Percentiles rank a stretch among this genome's conserved stretches.
phyloP scores from a whole-genome alignment of 2,113 vertebrate species.

The Gobiocypris rarus region DNA sequence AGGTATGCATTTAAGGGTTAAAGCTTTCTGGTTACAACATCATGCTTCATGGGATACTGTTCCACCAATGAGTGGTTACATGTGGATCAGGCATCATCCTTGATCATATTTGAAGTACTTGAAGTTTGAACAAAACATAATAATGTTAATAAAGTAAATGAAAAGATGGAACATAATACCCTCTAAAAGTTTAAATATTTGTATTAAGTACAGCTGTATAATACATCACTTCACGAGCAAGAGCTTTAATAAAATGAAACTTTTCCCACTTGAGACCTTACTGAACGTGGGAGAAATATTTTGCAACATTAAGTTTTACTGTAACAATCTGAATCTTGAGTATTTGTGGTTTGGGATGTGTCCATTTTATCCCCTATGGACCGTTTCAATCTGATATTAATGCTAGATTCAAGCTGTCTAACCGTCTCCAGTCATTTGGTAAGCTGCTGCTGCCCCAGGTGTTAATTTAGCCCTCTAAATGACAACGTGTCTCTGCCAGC shows the following conservation, averaged over 20 bases:
- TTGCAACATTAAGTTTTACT: conserved; percentile 31
- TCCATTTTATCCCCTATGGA: conserved; percentile 52
- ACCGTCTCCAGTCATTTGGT: conserved; percentile 61
- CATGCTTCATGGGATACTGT: too few relatives aligned
- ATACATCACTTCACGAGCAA: not conserved
- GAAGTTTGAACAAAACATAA: conserved; percentile 37
- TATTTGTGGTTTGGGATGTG: conserved; percentile 3
- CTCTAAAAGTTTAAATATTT: not conserved
- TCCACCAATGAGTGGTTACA: too few relatives aligned
- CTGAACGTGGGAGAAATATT: conserved; percentile 16
- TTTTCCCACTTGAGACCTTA: conserved; percentile 8
- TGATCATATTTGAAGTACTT: not conserved
- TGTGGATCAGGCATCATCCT: too few relatives aligned
- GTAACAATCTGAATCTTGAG: not conserved
- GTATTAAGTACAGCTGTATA: conserved; percentile 23
- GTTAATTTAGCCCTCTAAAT: conserved; percentile 69
- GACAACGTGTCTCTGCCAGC: conserved; percentile 64
- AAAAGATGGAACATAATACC: not conserved
- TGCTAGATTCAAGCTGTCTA: conserved; percentile 57
- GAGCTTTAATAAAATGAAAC: conserved; percentile 21
- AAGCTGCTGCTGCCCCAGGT: conserved; percentile 65
- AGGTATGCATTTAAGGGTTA: too few relatives aligned
- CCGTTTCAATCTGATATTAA: conserved; percentile 54
- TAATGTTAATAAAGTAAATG: not conserved
- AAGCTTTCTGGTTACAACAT: too few relatives aligned